Evolutionary conservation across 2,797 vertebrate genomes (phyloP).

Genomic region (Hemibagrus guttatus): DNA sequence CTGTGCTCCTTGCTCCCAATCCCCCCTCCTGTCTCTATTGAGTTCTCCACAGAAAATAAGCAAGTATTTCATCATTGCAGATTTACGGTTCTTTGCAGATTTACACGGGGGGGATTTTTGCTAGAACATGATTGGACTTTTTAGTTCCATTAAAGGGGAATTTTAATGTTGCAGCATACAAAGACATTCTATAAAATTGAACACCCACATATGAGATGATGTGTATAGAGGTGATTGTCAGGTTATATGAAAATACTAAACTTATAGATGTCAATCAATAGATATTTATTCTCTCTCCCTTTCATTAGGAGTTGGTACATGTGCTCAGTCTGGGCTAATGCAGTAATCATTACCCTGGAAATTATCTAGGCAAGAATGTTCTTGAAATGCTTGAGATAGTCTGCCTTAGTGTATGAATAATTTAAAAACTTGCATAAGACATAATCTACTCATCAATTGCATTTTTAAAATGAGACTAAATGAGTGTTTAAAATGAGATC

Average conservation of each 20-base stretch:
- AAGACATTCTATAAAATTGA: not conserved
- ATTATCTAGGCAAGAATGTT: not conserved
- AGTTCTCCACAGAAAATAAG: conserved; percentile 1
- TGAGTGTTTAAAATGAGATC: not conserved
- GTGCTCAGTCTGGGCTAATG: not conserved
- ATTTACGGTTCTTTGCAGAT: not conserved
- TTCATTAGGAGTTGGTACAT: not conserved
- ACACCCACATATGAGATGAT: not conserved
- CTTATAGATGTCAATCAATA: not conserved
- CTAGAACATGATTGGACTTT: not conserved
- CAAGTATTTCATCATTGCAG: not conserved
- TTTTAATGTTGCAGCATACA: not conserved
- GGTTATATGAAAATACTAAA: not conserved
- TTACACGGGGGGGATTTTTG: not conserved
- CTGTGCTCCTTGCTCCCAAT: not conserved
- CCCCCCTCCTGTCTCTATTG: not conserved
- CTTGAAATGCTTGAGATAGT: not conserved
- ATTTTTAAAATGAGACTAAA: not conserved
- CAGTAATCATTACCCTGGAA: not conserved
- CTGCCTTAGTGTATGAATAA: conserved; percentile 2
- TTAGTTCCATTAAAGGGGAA: not conserved
- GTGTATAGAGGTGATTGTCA: not conserved
- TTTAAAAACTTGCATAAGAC: not conserved
- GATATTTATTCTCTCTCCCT: not conserved
- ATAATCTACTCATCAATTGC: not conserved